Conservation (phyloP, 1,140 invertebrate genomes). For the Nebria ingens region DNA sequence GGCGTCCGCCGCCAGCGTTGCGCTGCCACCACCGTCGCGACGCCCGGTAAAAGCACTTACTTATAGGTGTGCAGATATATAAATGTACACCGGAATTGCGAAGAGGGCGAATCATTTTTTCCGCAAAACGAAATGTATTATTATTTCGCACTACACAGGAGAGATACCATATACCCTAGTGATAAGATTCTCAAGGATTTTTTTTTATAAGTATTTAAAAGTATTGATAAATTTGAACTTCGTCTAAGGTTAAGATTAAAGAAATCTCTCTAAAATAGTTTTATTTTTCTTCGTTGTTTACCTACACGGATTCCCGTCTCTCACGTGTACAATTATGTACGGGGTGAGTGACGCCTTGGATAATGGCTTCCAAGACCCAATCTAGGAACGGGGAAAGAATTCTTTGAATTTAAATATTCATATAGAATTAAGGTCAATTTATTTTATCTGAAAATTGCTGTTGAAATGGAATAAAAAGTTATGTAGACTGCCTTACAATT, state of each 20-base stretch:
- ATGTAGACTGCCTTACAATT: conserved; percentile 16
- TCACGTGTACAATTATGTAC: too few species aligned
- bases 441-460: conserved; percentile 13
- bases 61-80: too few species aligned
- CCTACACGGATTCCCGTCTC: too few species aligned
- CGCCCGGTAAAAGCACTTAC: conserved; percentile 3
- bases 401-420: not conserved
- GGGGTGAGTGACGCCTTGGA: too few species aligned
- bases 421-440: conserved; percentile 8
- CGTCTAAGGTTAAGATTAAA: too few species aligned
- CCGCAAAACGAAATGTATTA: not conserved
- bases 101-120: not conserved
- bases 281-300: too few species aligned
- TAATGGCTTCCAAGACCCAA: too few species aligned
- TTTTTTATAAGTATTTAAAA: too few species aligned
- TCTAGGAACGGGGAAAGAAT: not conserved
- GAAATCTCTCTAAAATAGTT: too few species aligned
- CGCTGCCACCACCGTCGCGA: not conserved
- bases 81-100: too few species aligned
- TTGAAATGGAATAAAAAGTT: conserved; percentile 11
- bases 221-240: too few species aligned
- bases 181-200: not conserved
- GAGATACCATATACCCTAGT: not conserved
- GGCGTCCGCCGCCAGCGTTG: conserved; percentile 10
- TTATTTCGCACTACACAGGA: not conserved